These are phyloP conservation scores for Odontophorus gujanensis DNA, from an alignment of 2,113 vertebrate genomes.

Conservation along the genomic window DNA sequence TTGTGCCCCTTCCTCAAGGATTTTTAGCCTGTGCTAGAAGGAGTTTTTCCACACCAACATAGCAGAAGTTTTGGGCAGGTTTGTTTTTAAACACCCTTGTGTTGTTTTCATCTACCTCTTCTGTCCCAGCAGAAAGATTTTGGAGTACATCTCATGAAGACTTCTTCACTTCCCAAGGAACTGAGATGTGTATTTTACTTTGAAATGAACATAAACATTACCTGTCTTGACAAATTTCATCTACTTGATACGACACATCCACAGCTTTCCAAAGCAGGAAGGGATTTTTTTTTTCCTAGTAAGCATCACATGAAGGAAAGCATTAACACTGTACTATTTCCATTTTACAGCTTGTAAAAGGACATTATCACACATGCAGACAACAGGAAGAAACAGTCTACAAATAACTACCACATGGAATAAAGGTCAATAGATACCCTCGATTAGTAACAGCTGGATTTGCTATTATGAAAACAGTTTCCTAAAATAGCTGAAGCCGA, in stretches of 20 bases:
- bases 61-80: not conserved
- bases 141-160: not conserved
- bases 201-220: not conserved
- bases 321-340: not conserved
- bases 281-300: not conserved
- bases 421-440: not conserved
- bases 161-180: not conserved
- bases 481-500: not conserved
- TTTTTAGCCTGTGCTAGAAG: not conserved
- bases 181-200: not conserved
- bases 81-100: not conserved
- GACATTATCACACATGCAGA: not conserved
- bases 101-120: not conserved
- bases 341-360: not conserved
- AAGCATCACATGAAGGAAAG: not conserved
- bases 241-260: not conserved
- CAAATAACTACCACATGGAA: not conserved
- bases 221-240: not conserved
- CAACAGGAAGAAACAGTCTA: not conserved
- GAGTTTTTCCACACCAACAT: not conserved
- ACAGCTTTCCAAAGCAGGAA: not conserved
- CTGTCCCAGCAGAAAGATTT: not conserved
- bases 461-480: not conserved
- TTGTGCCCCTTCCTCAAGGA: not conserved
- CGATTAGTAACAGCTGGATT: conserved; percentile 35